phyloP scores from a whole-genome alignment of 2,113 vertebrate species.

The Ariopsis seemanni region DNA sequence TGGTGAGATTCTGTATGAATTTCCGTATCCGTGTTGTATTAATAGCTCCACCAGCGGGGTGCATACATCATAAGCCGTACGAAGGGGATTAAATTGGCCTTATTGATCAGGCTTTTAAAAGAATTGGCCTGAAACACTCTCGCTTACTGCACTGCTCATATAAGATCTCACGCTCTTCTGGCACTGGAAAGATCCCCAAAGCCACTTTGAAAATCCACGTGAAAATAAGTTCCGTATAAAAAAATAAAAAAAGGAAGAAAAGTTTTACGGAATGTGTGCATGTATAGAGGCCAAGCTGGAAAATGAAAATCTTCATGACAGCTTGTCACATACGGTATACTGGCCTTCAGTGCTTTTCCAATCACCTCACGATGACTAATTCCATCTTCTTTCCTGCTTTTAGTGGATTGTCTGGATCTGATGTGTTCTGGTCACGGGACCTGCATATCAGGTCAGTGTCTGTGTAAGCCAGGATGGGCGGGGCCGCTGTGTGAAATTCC shows the following conservation, averaged over 20 bases:
- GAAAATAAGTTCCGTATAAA: slow-evolving; percentile 1
- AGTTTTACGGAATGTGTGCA: background rate
- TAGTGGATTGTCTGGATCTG: slow-evolving; percentile 86
- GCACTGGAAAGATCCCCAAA: slow-evolving; percentile 34
- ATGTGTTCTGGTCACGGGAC: slow-evolving; percentile 84
- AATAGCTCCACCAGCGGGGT: slow-evolving; percentile 24
- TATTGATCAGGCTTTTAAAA: slow-evolving; percentile 70
- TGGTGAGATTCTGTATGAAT: slow-evolving; percentile 33
- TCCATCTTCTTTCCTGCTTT: too few relatives aligned
- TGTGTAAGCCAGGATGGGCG: slow-evolving; percentile 85
- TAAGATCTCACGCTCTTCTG: slow-evolving; percentile 30
- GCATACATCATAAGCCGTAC: slow-evolving; percentile 54
- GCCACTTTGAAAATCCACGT: slow-evolving; percentile 11
- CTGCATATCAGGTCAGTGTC: slow-evolving; percentile 83
- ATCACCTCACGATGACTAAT: background rate
- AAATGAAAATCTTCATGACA: background rate
- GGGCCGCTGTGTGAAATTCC: slow-evolving; percentile 81
- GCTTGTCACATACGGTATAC: too few relatives aligned
- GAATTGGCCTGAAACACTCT: slow-evolving; percentile 64
- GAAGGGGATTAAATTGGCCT: slow-evolving; percentile 63
- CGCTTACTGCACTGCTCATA: slow-evolving; percentile 41
- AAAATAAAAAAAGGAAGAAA: background rate
- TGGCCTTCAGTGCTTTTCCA: background rate
- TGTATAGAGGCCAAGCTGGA: background rate
- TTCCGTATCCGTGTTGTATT: slow-evolving; percentile 29